These are phyloP conservation scores for Entomyzon cyanotis DNA, from an alignment of 2,113 vertebrate genomes.

Conservation along the genomic window DNA sequence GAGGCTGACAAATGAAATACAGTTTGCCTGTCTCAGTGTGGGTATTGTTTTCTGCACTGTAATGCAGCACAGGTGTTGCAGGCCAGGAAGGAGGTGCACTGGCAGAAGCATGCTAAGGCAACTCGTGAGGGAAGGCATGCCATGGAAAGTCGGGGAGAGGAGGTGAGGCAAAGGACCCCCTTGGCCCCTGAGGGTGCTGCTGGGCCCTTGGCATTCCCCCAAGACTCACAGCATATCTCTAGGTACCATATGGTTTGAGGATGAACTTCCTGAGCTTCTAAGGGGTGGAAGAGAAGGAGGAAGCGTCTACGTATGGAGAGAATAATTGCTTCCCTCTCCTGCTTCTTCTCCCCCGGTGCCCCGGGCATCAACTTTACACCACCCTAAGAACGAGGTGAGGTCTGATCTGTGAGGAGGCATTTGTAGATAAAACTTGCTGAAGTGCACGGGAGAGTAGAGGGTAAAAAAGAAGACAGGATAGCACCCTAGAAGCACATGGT, in stretches of 20 bases:
- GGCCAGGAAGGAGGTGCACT: neutral
- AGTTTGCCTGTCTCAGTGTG: neutral
- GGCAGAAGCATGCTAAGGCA: constrained; percentile 12
- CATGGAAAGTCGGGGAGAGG: neutral
- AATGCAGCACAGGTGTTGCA: constrained; percentile 43
- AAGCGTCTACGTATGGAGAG: neutral
- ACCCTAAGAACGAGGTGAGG: neutral
- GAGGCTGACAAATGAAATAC: constrained; percentile 30
- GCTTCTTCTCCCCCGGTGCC: neutral
- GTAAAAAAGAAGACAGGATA: neutral
- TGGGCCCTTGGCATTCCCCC: constrained; percentile 21
- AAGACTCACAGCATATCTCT: neutral
- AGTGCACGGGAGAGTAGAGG: neutral
- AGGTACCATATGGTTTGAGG: constrained; percentile 59
- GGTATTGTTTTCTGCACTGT: constrained; percentile 31
- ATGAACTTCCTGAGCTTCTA: constrained; percentile 51
- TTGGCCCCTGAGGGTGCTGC: neutral
- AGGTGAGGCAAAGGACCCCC: neutral
- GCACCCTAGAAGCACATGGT: neutral
- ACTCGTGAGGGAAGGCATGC: neutral
- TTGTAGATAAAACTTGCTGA: neutral
- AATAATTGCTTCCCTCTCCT: constrained; percentile 56
- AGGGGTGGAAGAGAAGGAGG: constrained; percentile 30
- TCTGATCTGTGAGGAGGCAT: neutral
- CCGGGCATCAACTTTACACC: neutral